phyloP scores from a whole-genome alignment of 2,797 vertebrate genomes.

The Rhynchonycteris naso region DNA sequence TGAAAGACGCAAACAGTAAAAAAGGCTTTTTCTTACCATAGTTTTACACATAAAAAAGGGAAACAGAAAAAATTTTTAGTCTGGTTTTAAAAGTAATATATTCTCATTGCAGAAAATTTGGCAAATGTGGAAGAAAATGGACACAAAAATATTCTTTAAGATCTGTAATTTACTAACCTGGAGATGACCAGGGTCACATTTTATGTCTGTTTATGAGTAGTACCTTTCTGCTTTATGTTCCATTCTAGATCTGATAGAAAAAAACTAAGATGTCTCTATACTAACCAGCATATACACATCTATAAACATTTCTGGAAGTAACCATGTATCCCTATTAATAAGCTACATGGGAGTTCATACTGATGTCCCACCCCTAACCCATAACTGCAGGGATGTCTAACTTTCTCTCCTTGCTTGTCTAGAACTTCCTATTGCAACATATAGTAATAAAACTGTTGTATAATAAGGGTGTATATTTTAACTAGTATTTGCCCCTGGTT shows the following conservation, averaged over 20 bases:
- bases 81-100: background rate
- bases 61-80: background rate
- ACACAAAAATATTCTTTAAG: background rate
- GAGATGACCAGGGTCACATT: fast-evolving
- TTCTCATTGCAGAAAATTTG: background rate
- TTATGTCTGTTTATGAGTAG: fast-evolving
- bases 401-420: background rate
- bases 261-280: too few species aligned
- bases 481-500: background rate
- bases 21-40: background rate
- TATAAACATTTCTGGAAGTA: background rate
- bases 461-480: background rate
- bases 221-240: background rate
- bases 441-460: too few species aligned
- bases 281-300: background rate
- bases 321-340: background rate
- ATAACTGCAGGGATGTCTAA: fast-evolving
- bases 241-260: background rate
- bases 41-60: background rate
- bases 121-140: background rate
- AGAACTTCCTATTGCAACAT: too few species aligned
- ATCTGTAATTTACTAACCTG: background rate
- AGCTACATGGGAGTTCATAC: background rate
- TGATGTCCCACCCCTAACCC: background rate
- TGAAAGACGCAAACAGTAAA: background rate